Evolutionary conservation across 1,140 invertebrate genomes (phyloP), one percentile per base, ranked within the genome.

Genomic region (Laupala kohalensis): DNA sequence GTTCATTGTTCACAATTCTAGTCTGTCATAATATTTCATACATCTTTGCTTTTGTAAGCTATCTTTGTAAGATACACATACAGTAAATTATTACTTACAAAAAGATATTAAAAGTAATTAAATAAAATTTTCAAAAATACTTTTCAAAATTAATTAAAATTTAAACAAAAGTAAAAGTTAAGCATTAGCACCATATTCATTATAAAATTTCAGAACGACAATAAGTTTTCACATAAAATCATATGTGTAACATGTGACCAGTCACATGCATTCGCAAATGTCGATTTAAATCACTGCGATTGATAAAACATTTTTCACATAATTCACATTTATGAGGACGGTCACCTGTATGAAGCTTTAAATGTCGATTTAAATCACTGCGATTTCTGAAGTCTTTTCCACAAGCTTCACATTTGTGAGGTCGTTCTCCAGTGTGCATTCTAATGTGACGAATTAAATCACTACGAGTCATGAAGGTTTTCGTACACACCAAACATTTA

Each of bases 381-480:
- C 37, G 37, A 53, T 53, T 53, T 53, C 37, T 53, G 19, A 53
- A 53, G 37, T 53, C 37, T 53, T 53, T 53, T 53, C 37, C 37
- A 4, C 37, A 53, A 53, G 37, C 37, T 19, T 53, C 37, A 53
- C 37, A 53, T 53, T 53, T 53, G 19, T 53, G 37, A 13, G 37
- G 37, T 53, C 37, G 9, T 53, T 53, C 37, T 1, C 37, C 37
- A 13, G 37, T 53, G 19, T 53, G 37, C 37, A 53, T 53, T 53
- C 37, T 53, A 9, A 53, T 13, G 19, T 53, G 37, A 9, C 37
- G 37, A 53, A 53, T 53, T 19, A 53, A 53, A 53, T 53, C 37
- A 53, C 37, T 53, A 19, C 37, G 37, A 53, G 37, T 53, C 69
- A 75, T 76, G 69, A 53, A 53, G 9, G 37, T 53, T 53, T 29